These are phyloP conservation scores for Aradophagus sp. DNA, from an alignment of 1,140 invertebrate species.

Conservation along the genomic window DNA sequence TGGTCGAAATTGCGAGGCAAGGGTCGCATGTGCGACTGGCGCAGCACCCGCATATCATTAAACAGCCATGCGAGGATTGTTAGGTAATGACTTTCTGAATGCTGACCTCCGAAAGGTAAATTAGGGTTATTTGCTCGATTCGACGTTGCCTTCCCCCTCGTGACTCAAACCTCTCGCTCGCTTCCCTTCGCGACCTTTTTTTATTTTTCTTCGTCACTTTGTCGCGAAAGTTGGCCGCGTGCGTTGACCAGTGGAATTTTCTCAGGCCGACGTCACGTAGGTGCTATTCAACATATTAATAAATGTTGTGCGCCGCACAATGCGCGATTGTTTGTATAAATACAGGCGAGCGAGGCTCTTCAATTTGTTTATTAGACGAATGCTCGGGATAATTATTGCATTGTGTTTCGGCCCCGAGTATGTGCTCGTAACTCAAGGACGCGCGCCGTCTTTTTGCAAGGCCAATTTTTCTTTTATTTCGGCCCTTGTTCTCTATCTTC, in stretches of 20 bases:
- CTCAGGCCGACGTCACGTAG: conserved; percentile 27
- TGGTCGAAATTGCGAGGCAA: neutral
- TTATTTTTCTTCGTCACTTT: conserved; percentile 47
- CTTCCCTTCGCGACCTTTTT: conserved; percentile 15
- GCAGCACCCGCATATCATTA: conserved; percentile 64
- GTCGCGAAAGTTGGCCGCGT: conserved; percentile 42
- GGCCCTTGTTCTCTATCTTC: conserved; percentile 2
- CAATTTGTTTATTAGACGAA: conserved; percentile 29
- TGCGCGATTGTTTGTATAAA: conserved; percentile 51
- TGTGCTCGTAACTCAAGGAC: conserved; percentile 49
- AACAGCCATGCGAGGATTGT: conserved; percentile 57
- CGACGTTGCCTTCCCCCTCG: conserved; percentile 44
- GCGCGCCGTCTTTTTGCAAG: conserved; percentile 34
- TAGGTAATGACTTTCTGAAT: conserved; percentile 70
- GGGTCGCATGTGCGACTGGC: conserved; percentile 22
- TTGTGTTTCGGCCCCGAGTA: conserved; percentile 32
- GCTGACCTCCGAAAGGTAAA: conserved; percentile 66
- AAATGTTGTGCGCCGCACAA: conserved; percentile 47
- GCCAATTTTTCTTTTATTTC: conserved; percentile 42
- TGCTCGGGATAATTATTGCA: conserved; percentile 40
- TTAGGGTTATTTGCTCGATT: conserved; percentile 69
- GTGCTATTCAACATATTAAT: conserved; percentile 51
- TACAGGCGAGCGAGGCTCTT: conserved; percentile 29
- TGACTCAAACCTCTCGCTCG: conserved; percentile 13
- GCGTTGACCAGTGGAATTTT: conserved; percentile 50